These are phyloP conservation scores for Callimorpha dominula DNA, from an alignment of 2,888 invertebrate species.

Conservation along the genomic window DNA sequence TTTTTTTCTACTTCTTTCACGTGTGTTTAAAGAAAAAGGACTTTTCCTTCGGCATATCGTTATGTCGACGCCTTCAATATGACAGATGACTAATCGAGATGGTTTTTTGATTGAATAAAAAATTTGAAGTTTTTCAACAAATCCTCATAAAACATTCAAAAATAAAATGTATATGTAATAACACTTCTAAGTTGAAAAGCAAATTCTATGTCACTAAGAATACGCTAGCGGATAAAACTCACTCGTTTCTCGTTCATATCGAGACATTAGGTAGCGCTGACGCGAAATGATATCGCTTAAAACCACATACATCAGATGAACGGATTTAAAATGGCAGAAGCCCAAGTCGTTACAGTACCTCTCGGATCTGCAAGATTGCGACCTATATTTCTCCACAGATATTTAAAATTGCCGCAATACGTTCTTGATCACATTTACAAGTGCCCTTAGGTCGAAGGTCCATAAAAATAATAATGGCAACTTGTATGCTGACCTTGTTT, in stretches of 20 bases:
- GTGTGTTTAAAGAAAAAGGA: too few relatives aligned
- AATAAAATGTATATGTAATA: neutral
- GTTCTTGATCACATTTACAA: neutral
- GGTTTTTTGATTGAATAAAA: too few relatives aligned
- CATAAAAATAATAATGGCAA: neutral
- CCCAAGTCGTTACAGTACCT: constrained; percentile 21
- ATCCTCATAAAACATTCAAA: neutral
- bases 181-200: neutral
- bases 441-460: neutral
- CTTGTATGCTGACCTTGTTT: neutral
- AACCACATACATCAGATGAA: constrained; percentile 18
- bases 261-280: constrained; percentile 12
- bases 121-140: neutral
- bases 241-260: constrained; percentile 2
- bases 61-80: too few relatives aligned
- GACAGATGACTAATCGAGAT: too few relatives aligned
- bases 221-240: neutral
- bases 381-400: constrained; percentile 26
- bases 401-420: constrained; percentile 8
- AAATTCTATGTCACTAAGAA: neutral
- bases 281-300: constrained; percentile 18
- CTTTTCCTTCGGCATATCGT: too few relatives aligned
- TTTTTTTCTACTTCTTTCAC: too few relatives aligned
- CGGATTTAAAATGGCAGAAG: constrained; percentile 19
- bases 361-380: constrained; percentile 26